Conservation (phyloP, 2,888 invertebrate genomes). For the Scrobipalpa costella region DNA sequence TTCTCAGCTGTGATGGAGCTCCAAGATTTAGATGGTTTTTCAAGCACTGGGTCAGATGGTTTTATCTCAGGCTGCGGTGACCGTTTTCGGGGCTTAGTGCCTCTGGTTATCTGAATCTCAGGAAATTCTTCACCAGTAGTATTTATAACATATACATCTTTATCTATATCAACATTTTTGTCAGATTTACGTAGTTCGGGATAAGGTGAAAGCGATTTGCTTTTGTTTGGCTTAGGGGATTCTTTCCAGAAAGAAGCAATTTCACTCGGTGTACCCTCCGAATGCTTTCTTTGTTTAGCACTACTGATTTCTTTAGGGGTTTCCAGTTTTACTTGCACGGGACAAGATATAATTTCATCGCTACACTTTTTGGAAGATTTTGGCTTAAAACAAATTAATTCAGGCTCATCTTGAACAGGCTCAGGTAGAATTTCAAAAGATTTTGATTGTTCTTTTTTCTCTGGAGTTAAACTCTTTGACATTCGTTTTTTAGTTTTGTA, state of each 20-base stretch:
- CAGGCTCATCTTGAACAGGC: constrained; percentile 42
- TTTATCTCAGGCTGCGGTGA: constrained; percentile 56
- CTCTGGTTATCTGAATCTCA: constrained; percentile 71
- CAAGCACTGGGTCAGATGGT: constrained; percentile 37
- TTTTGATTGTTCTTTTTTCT: constrained; percentile 48
- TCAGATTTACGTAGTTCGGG: constrained; percentile 54
- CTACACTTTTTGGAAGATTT: constrained; percentile 36
- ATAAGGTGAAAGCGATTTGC: constrained; percentile 62
- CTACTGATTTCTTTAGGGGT: constrained; percentile 36
- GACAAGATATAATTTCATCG: constrained; percentile 37
- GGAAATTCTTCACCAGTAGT: constrained; percentile 72
- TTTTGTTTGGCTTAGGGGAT: constrained; percentile 55
- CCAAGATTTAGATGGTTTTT: constrained; percentile 17
- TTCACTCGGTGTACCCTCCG: constrained; percentile 39
- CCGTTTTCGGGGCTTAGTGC: constrained; percentile 60
- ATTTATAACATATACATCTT: constrained; percentile 73
- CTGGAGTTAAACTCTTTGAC: constrained; percentile 57
- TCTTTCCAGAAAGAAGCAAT: constrained; percentile 46
- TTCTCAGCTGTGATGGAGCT: constrained; percentile 35
- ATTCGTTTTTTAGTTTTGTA: constrained; percentile 62
- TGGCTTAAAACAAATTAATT: constrained; percentile 33
- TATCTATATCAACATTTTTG: constrained; percentile 51
- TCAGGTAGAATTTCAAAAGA: constrained; percentile 41
- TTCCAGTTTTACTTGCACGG: constrained; percentile 33
- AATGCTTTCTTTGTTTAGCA: constrained; percentile 36